phyloP scores from a whole-genome alignment of 23 tunicate genomes.

The Ascidia mentula region DNA sequence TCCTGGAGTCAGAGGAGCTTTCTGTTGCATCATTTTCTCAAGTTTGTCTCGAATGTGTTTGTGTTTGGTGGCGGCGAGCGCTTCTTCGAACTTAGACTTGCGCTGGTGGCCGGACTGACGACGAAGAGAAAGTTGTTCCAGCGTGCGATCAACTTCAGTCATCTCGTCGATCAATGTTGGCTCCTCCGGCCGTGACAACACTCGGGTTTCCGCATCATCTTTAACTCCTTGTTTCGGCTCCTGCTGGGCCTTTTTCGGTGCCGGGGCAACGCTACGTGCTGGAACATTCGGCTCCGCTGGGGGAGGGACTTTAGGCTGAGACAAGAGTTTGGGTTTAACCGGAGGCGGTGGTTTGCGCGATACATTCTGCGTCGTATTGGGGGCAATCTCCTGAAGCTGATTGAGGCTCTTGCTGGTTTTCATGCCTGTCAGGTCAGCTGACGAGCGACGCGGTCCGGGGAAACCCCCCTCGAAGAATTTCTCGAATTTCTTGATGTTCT shows the following conservation, averaged over 20 bases:
- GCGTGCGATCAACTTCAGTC: not conserved
- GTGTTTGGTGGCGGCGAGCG: conserved; percentile 70
- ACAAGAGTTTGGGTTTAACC: conserved; percentile 16
- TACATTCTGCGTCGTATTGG: not conserved
- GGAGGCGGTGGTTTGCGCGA: not conserved
- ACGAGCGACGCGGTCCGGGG: conserved; percentile 22
- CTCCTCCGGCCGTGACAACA: not conserved
- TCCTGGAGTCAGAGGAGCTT: conserved; percentile 10
- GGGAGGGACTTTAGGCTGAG: not conserved
- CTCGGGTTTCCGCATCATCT: not conserved
- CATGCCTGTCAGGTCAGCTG: not conserved
- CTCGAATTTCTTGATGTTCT: conserved; percentile 80
- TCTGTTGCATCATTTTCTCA: conserved; percentile 81
- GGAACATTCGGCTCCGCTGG: not conserved
- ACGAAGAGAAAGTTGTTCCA: not conserved
- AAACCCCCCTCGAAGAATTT: conserved; percentile 35
- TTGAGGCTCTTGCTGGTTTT: not conserved
- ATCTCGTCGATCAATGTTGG: not conserved
- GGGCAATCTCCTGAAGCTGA: not conserved
- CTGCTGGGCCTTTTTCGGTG: not conserved
- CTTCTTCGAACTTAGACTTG: conserved; percentile 66
- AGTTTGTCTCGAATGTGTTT: conserved; percentile 76
- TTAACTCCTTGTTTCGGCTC: not conserved
- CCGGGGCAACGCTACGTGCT: not conserved
- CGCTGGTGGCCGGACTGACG: not conserved